These are phyloP conservation scores for Pterostichus madidus DNA, from an alignment of 2,888 invertebrate genomes.

Conservation along the genomic window DNA sequence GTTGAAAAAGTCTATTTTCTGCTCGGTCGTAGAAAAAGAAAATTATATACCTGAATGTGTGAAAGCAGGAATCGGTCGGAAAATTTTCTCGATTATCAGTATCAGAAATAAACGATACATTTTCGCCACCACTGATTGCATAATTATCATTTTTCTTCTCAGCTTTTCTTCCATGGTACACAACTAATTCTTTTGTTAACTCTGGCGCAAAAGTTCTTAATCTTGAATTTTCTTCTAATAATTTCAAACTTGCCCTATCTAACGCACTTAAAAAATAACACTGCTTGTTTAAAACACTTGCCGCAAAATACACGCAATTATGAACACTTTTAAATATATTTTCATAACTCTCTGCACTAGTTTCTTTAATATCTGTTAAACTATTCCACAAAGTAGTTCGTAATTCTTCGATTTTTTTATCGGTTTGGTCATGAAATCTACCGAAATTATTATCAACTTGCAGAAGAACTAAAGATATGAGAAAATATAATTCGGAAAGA, in stretches of 20 bases:
- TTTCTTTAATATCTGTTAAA: conserved; percentile 30
- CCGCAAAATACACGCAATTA: conserved; percentile 89
- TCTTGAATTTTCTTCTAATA: conserved; percentile 84
- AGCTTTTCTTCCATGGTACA: conserved; percentile 35
- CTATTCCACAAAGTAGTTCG: conserved; percentile 68
- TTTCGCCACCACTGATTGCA: conserved; percentile 74
- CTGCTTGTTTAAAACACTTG: conserved; percentile 82
- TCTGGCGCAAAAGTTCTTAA: conserved; percentile 80
- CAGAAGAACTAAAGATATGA: conserved; percentile 81
- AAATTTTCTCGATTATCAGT: conserved; percentile 92
- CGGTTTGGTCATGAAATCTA: conserved; percentile 72
- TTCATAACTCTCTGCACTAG: conserved; percentile 39
- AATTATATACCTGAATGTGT: conserved; percentile 79
- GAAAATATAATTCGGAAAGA: conserved; percentile 84
- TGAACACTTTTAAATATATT: conserved; percentile 79
- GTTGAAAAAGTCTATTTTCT: too few species aligned
- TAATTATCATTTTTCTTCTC: conserved; percentile 76
- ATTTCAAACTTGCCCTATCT: conserved; percentile 83
- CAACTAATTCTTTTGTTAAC: conserved; percentile 31
- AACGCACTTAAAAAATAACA: conserved; percentile 80
- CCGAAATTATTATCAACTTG: conserved; percentile 74
- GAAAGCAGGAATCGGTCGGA: conserved; percentile 85
- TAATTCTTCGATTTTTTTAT: conserved; percentile 65
- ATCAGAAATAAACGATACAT: conserved; percentile 91
- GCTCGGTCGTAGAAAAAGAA: too few species aligned